These are phyloP conservation scores for Brachionus sp. DNA, from an alignment of 1,140 invertebrate species.

Conservation along the genomic window DNA sequence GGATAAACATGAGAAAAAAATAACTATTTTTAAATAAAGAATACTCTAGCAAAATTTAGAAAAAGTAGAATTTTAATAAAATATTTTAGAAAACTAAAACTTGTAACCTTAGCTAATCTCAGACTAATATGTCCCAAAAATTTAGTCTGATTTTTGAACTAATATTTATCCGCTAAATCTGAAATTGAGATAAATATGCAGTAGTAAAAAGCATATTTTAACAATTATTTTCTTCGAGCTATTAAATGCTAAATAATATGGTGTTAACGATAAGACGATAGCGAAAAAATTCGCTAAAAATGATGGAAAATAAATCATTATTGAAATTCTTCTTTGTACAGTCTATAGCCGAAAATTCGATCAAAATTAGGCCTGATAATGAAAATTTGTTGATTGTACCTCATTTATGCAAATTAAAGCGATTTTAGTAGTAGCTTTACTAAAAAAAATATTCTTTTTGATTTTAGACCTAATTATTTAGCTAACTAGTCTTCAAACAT, in stretches of 20 bases:
- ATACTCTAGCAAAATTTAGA: too few relatives aligned
- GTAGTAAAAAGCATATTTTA: not conserved
- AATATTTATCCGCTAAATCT: not conserved
- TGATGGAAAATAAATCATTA: slow-evolving; percentile 30
- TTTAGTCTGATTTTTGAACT: not conserved
- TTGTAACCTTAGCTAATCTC: not conserved
- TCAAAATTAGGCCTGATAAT: not conserved
- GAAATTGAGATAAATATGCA: not conserved
- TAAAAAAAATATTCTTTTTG: not conserved
- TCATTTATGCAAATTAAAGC: not conserved
- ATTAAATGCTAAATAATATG: not conserved
- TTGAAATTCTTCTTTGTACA: not conserved
- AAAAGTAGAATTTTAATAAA: too few relatives aligned
- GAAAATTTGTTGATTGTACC: slow-evolving; percentile 1
- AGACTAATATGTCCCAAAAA: not conserved
- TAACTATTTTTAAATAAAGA: too few relatives aligned
- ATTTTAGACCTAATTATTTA: not conserved
- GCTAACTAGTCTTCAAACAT: not conserved
- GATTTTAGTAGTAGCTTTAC: not conserved
- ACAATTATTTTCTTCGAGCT: not conserved
- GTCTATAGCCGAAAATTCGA: not conserved
- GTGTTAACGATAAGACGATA: not conserved
- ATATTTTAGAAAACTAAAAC: too few relatives aligned
- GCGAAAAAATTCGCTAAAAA: not conserved
- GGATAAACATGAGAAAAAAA: not conserved